A percentile compares a stretch with the other conserved stretches of the same genome.
Evolutionary conservation across 2,113 vertebrate genomes (phyloP).

Genomic region (Chaetodon auriga): DNA sequence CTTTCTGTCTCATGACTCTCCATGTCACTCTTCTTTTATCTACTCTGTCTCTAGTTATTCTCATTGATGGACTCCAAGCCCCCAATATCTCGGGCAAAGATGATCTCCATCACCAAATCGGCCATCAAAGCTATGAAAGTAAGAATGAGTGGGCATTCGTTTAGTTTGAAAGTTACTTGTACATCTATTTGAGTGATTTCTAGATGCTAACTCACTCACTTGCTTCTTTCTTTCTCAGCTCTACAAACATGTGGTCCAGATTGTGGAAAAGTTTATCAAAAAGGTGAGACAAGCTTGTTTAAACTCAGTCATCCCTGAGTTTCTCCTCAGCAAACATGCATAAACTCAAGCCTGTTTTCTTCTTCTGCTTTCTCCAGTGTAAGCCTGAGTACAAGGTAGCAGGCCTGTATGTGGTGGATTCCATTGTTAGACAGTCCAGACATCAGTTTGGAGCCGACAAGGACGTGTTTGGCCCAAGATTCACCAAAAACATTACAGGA

Average conservation of each 20-base stretch:
- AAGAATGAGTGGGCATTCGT: conserved; percentile 61
- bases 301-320: background rate
- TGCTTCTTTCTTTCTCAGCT: conserved; percentile 85
- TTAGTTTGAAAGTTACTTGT: background rate
- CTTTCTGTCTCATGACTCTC: background rate
- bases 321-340: background rate
- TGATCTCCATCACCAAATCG: conserved; percentile 99
- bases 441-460: conserved; percentile 98
- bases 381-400: conserved; percentile 98
- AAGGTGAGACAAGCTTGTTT: conserved; percentile 86
- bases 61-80: conserved; percentile 99
- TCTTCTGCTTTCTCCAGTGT: conserved; percentile 84
- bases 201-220: background rate
- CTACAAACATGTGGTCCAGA: conserved; percentile 99
- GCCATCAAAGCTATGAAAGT: conserved; percentile 99
- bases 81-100: conserved; percentile 98
- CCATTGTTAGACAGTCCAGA: conserved; percentile 97
- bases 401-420: conserved; percentile 97
- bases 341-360: background rate
- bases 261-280: conserved; percentile 99
- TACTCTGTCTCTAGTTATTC: conserved; percentile 88
- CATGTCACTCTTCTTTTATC: background rate
- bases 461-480: conserved; percentile 98
- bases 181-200: rapidly evolving
- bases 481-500: conserved; percentile 97